Evolutionary conservation across 2,888 invertebrate genomes (phyloP), one percentile per base, ranked within the genome.

Genomic region (Heliconius ethilla): DNA sequence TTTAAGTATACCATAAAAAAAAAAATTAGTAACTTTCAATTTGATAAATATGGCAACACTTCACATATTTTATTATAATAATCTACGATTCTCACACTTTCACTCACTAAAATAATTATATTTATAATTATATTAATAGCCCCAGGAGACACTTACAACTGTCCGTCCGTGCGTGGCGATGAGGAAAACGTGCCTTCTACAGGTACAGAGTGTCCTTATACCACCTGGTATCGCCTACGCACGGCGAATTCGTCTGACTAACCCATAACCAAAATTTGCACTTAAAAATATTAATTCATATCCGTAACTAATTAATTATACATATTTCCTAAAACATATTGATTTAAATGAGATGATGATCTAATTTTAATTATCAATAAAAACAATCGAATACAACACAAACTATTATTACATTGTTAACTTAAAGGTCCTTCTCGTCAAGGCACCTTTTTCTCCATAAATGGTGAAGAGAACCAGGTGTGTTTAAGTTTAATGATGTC

Each of bases 141-240:
- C 79, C 78, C 78, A 76, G 13, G 70, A 76, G 63, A 85, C 88
- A 88, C 90, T 88, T 89, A 85, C 88, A 88, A 89, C 88, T 88
- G 88, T 88, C 87, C 89, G 89, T 90, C 84, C 85, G 86, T 86
- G 86, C 85, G 87, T 88, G 73, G 84, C 86, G 86, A 83, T 81
- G 90, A 89, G 88, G 88, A 91, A 90, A 90, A 89, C 92, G 89
- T 88, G 85, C 83, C 84, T 83, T 82, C 76, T 83, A 80, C 81
- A 82, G 84, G 79, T 81, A 84, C 79, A 82, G 83, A 79, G 82
- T 80, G 84, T 87, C 92, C 92, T 93, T 93, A 93, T 93, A 93
- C 87, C 85, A 79, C 80, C 81, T 76, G 73, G 77, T 76, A 51
- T 86, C 92, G 89, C 94, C 93, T 90, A 93, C 94, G 92, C 63